phyloP scores from a whole-genome alignment of 2,113 vertebrate genomes.

The Scalopus aquaticus region DNA sequence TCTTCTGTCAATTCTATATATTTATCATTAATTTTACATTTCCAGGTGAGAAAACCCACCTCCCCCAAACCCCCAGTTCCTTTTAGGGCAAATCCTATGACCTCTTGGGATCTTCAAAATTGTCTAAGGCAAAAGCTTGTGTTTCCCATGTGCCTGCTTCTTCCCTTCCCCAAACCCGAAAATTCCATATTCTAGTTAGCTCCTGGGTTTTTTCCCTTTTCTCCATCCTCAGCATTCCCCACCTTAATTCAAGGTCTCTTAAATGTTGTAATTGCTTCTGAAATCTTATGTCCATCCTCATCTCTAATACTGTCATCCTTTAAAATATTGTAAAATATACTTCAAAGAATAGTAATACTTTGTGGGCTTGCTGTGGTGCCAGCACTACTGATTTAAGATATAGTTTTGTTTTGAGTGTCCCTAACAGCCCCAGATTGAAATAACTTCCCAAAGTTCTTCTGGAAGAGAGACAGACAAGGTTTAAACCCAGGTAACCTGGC shows the following conservation, averaged over 20 bases:
- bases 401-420: background rate
- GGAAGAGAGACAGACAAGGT: background rate
- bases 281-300: background rate
- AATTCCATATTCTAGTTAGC: background rate
- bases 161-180: background rate
- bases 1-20: background rate
- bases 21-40: background rate
- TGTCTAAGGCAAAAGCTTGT: background rate
- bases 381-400: background rate
- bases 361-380: background rate
- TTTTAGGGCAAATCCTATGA: background rate
- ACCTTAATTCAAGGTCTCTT: background rate
- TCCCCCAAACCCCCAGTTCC: background rate
- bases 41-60: background rate
- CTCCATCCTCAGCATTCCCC: background rate
- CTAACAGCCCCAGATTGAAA: background rate
- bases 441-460: background rate
- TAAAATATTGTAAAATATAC: conserved; percentile 11
- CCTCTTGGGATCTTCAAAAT: background rate
- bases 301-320: background rate
- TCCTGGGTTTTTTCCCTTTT: background rate
- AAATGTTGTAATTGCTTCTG: background rate
- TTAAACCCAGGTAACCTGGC: background rate
- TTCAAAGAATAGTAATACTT: conserved; percentile 30
- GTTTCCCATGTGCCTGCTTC: background rate